Evolutionary conservation across 2,113 vertebrate species (phyloP).

Genomic region (Catharus bicknelli): DNA sequence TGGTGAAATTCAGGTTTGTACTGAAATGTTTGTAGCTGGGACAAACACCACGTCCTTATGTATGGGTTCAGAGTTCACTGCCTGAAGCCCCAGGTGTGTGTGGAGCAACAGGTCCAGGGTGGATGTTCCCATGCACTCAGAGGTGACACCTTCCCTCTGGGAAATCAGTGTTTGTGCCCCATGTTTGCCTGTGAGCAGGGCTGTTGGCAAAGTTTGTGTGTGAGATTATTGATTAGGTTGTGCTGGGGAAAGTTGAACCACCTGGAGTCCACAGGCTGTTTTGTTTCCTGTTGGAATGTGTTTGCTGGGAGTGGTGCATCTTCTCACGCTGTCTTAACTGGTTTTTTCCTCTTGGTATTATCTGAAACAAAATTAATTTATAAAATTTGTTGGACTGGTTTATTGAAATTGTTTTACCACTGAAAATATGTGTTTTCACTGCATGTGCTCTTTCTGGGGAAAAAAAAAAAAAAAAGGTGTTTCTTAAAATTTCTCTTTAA

Average conservation of each 20-base stretch:
- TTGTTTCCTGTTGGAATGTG: background rate
- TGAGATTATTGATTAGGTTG: background rate
- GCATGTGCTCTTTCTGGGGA: background rate
- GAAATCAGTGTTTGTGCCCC: background rate
- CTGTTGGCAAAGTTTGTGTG: rapidly evolving
- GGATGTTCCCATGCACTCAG: background rate
- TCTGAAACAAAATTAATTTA: background rate
- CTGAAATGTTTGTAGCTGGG: background rate
- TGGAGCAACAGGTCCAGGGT: rapidly evolving
- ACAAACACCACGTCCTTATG: background rate
- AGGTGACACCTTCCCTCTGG: background rate
- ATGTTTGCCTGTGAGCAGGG: background rate
- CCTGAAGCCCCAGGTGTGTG: background rate
- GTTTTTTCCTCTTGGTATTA: background rate
- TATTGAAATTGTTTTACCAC: background rate
- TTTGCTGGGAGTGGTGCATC: rapidly evolving
- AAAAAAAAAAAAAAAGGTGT: rapidly evolving
- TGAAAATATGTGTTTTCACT: background rate
- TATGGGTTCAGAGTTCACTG: background rate
- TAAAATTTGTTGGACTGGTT: background rate
- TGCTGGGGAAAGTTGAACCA: background rate
- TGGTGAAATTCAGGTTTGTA: background rate
- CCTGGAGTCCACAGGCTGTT: background rate
- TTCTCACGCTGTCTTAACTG: background rate
- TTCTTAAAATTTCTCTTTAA: background rate